phyloP scores from a whole-genome alignment of 2,797 vertebrate species.

The Margarornis squamiger region DNA sequence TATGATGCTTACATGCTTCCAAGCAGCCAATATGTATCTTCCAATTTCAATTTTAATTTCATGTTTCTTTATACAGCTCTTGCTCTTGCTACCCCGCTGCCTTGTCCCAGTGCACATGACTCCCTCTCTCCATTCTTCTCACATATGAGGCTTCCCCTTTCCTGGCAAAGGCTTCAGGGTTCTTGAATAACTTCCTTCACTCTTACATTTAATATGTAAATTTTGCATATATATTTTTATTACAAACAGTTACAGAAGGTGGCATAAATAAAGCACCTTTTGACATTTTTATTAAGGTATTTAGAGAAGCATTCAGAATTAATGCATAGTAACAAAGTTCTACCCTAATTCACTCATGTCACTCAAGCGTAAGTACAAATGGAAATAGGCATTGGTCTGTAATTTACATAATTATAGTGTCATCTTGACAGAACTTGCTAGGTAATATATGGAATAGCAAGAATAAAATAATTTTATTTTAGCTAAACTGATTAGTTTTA shows the following conservation, averaged over 20 bases:
- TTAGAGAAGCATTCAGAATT: background rate
- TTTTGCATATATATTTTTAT: background rate
- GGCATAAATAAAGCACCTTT: background rate
- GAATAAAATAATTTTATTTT: background rate
- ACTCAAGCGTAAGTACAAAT: background rate
- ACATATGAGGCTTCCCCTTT: background rate
- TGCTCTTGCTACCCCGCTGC: background rate
- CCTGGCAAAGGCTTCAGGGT: background rate
- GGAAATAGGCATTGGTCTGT: background rate
- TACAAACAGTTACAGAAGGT: background rate
- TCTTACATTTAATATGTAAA: background rate
- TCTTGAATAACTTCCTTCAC: background rate
- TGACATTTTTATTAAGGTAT: background rate
- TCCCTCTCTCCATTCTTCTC: background rate
- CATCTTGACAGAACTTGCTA: background rate
- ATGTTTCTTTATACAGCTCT: background rate
- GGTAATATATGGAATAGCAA: background rate
- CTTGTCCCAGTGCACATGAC: background rate
- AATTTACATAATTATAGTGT: background rate
- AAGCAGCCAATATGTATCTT: background rate
- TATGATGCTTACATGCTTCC: background rate
- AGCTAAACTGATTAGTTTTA: background rate
- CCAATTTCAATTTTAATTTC: background rate
- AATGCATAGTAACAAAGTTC: background rate
- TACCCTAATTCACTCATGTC: background rate